phyloP scores from a whole-genome alignment of 2,888 invertebrate species.

The Limnephilus lunatus region DNA sequence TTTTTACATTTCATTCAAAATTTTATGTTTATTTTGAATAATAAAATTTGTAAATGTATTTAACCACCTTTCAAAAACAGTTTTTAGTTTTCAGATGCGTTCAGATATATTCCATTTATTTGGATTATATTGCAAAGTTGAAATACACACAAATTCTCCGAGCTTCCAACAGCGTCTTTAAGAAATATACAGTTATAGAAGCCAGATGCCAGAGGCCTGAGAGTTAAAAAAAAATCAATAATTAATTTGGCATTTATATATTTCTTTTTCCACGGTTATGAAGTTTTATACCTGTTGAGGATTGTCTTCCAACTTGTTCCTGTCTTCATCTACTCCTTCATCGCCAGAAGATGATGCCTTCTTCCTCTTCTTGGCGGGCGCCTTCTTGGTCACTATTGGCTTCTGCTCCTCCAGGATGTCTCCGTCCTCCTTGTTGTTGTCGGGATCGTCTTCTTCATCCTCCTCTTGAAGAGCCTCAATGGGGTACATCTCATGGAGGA shows the following conservation, averaged over 20 bases:
- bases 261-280: neutral
- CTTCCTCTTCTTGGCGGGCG: slow-evolving; percentile 75
- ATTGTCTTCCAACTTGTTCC: slow-evolving; percentile 84
- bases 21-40: too few species aligned
- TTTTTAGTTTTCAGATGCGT: too few species aligned
- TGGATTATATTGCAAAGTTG: too few species aligned
- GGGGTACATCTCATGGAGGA: slow-evolving; percentile 65
- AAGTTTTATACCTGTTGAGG: slow-evolving; percentile 74
- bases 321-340: slow-evolving; percentile 77
- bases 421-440: slow-evolving; percentile 72
- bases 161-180: too few species aligned
- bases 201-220: too few species aligned
- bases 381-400: slow-evolving; percentile 75
- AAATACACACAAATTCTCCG: too few species aligned
- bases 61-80: too few species aligned
- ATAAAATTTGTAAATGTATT: too few species aligned
- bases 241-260: neutral
- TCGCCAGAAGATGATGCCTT: slow-evolving; percentile 73
- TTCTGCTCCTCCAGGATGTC: slow-evolving; percentile 72
- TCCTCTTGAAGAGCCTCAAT: slow-evolving; percentile 67
- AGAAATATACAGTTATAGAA: too few species aligned
- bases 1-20: too few species aligned
- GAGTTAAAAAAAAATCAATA: neutral
- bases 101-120: too few species aligned
- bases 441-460: slow-evolving; percentile 69